Evolutionary conservation across 2,797 vertebrate species (phyloP).

Genomic region (Ibycter americanus): DNA sequence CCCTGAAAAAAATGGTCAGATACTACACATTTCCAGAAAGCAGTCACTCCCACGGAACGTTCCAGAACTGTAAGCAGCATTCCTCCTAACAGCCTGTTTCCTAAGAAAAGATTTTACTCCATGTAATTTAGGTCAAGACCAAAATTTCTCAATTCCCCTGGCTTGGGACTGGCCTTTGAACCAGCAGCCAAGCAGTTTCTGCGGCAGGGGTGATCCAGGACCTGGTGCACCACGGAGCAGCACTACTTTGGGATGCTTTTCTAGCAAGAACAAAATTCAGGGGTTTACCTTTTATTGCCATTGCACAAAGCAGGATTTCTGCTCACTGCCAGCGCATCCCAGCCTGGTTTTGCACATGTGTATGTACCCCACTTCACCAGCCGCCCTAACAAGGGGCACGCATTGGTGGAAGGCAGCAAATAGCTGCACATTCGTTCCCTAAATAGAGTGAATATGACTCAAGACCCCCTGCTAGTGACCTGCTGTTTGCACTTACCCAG

Average conservation of each 20-base stretch:
- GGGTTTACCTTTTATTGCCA: not conserved
- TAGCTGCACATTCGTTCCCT: not conserved
- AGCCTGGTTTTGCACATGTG: not conserved
- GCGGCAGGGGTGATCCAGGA: not conserved
- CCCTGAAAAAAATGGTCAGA: fast-evolving
- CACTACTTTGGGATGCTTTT: not conserved
- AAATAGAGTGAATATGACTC: not conserved
- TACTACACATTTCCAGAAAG: not conserved
- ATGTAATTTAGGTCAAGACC: not conserved
- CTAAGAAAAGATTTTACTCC: not conserved
- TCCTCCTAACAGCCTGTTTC: not conserved
- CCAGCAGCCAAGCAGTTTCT: not conserved
- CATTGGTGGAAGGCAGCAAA: not conserved
- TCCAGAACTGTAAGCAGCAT: not conserved
- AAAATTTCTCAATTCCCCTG: not conserved
- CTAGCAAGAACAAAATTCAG: not conserved
- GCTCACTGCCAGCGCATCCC: not conserved
- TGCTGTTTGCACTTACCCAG: not conserved
- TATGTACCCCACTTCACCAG: fast-evolving
- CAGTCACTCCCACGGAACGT: not conserved
- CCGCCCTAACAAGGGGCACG: fast-evolving
- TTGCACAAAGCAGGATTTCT: not conserved
- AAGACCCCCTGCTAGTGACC: not conserved
- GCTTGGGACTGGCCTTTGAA: not conserved
- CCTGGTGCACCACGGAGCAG: not conserved